Conservation (phyloP, 1,140 invertebrate species). For the Hylaeus volcanicus region DNA sequence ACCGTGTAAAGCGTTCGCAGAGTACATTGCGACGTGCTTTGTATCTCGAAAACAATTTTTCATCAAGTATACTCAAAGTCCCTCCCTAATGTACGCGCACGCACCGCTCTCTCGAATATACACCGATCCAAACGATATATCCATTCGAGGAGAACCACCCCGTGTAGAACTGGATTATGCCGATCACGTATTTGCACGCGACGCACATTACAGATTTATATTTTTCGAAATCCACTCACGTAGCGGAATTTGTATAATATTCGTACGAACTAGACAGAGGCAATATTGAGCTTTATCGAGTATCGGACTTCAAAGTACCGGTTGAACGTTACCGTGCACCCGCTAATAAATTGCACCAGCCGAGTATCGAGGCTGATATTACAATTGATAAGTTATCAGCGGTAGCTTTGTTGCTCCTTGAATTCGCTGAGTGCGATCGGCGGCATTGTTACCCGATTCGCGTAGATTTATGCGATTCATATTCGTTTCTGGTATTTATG, state of each 20-base stretch:
- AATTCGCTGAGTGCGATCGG: background rate
- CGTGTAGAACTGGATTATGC: background rate
- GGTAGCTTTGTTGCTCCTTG: constrained; percentile 12
- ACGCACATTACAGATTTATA: background rate
- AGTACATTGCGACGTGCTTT: background rate
- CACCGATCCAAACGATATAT: background rate
- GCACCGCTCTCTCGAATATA: background rate
- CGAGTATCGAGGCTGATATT: background rate
- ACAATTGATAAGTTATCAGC: constrained; percentile 22
- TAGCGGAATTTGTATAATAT: too few species aligned
- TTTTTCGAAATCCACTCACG: background rate
- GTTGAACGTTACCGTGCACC: background rate
- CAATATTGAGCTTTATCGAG: background rate
- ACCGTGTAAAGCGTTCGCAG: background rate
- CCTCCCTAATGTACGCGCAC: too few species aligned
- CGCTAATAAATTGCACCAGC: constrained; percentile 18
- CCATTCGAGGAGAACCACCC: background rate
- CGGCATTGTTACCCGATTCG: too few species aligned
- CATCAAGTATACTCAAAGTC: too few species aligned
- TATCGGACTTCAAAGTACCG: constrained; percentile 1
- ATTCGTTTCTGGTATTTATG: background rate
- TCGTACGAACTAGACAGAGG: background rate
- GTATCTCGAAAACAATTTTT: too few species aligned
- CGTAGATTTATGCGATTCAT: background rate
- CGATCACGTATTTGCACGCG: background rate